Base-by-base conservation (phyloP, 2,888 invertebrate species). In the Rhagophthalmus giganteus region DNA sequence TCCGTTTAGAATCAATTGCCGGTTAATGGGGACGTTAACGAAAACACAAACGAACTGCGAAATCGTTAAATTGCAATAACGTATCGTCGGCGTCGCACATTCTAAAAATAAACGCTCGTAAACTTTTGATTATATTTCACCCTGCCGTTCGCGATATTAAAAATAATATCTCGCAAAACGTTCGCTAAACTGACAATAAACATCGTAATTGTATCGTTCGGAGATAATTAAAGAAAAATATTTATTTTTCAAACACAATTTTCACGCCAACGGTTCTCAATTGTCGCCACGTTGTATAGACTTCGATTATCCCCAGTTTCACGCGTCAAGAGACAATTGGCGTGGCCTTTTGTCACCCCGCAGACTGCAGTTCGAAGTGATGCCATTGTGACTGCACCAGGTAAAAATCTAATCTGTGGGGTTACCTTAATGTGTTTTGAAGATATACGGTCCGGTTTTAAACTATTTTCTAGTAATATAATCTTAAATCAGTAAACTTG, bases 141-240 rank as follows among this genome's bases (percentile, higher is more conserved):
- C 15, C 25, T 14, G 2, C 28, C 28, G 9, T 30, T 13, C 12
- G 8, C 27, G 13, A 40, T 39, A 47, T 33, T 47, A 49, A 41
- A 28, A 49, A 42, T 35, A 49, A 41, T 49, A 35, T 35, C 11
- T 10, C 2, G 11, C 35, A 42, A 35, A 45, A 51, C 10, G 42
- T 24, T 35, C 16, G 16, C 14, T 39, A 49, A 54, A 48, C 24
- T 34, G 48, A 54, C 48, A 48, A 49, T 54, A 54, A 42, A 33
- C 37, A 30, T 16, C 13, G 34, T 48, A 44, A 54, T 49, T 28
- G 33, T 25, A 28, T 44, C 39, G 45, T 30, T 45, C 27, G 24
- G 34, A 47, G 38, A 47, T 68, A 67, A 69, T 69, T 67, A 67
- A 69, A 69, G 65, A 66, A 69, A 65, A 69, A 69, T 68, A 69